phyloP scores from a whole-genome alignment of 2,113 vertebrate genomes.

The Myanophis thanlyinensis region DNA sequence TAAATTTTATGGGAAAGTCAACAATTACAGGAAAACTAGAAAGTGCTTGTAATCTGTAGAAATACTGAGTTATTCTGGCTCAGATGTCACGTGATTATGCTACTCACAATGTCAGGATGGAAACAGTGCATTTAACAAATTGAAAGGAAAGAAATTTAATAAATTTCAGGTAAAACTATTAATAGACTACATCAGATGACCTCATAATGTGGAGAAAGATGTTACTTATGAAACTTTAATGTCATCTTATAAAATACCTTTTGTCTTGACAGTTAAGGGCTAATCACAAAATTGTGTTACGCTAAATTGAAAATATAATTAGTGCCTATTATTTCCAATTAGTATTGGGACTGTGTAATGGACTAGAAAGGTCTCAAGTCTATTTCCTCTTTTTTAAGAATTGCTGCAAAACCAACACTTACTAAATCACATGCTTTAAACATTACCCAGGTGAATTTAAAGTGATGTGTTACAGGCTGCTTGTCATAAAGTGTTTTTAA shows the following conservation, averaged over 20 bases:
- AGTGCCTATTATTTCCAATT: slow-evolving; percentile 2
- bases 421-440: slow-evolving; percentile 60
- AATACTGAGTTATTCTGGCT: neutral
- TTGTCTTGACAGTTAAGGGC: neutral
- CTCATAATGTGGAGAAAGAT: neutral
- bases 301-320: slow-evolving; percentile 1
- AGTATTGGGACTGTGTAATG: neutral
- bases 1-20: neutral
- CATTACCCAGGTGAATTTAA: slow-evolving; percentile 39
- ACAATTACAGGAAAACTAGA: neutral
- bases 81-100: neutral
- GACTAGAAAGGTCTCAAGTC: slow-evolving; percentile 2
- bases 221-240: slow-evolving; percentile 8
- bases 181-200: neutral
- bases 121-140: neutral
- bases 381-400: slow-evolving; percentile 18
- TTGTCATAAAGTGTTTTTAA: slow-evolving; percentile 36
- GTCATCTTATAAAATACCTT: neutral
- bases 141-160: neutral
- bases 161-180: neutral
- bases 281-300: neutral
- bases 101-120: neutral
- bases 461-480: slow-evolving; percentile 52
- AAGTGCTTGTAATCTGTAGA: neutral
- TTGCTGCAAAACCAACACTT: slow-evolving; percentile 60